These are phyloP conservation scores for Babylonia areolata DNA, from an alignment of 1,140 invertebrate genomes.

Conservation along the genomic window DNA sequence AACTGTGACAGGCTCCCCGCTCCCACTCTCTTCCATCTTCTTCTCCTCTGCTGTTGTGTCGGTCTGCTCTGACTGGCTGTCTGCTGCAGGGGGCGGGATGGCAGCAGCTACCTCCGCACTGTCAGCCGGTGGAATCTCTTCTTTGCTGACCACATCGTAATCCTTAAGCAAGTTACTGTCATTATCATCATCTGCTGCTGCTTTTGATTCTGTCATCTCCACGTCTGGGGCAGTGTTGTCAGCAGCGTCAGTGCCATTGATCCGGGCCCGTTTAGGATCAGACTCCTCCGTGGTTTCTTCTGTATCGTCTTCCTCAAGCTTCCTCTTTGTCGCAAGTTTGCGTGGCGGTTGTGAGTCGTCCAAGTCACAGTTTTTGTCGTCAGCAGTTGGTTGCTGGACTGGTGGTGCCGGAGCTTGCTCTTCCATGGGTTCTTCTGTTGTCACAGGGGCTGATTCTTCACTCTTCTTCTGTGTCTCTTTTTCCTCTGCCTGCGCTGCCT, in stretches of 20 bases:
- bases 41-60: not conserved
- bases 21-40: not conserved
- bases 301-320: slow-evolving; percentile 37
- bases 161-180: slow-evolving; percentile 54
- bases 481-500: not conserved
- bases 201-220: slow-evolving; percentile 14
- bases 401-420: slow-evolving; percentile 36
- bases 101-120: slow-evolving; percentile 64
- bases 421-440: slow-evolving; percentile 31
- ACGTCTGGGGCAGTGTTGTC: not conserved
- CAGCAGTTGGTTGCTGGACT: not conserved
- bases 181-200: slow-evolving; percentile 29
- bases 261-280: slow-evolving; percentile 7
- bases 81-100: not conserved
- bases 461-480: not conserved
- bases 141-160: slow-evolving; percentile 67
- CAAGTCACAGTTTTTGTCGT: slow-evolving; percentile 20
- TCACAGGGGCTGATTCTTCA: not conserved
- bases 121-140: slow-evolving; percentile 66
- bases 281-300: slow-evolving; percentile 8
- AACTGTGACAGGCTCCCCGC: slow-evolving; percentile 3
- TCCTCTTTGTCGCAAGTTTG: slow-evolving; percentile 39
- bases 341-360: not conserved
- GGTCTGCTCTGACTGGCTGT: no score
- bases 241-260: slow-evolving; percentile 31